Percentiles rank a stretch among this genome's conserved stretches.
These are phyloP conservation scores for Naja naja DNA, from an alignment of 2,113 vertebrate genomes.

Conservation along the genomic window DNA sequence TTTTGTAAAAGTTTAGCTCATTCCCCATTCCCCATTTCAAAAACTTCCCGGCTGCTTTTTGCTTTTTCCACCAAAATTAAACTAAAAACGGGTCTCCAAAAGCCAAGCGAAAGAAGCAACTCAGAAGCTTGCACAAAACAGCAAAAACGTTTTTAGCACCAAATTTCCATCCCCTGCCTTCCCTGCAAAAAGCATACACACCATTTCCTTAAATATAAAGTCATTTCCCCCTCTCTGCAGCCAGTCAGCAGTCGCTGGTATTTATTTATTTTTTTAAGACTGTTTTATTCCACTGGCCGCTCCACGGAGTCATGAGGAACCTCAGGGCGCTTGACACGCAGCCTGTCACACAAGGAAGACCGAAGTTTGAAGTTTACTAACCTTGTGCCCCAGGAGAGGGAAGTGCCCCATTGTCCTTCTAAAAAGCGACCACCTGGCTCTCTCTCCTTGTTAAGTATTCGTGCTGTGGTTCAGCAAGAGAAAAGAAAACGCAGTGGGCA, in stretches of 20 bases:
- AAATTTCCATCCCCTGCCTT: neutral
- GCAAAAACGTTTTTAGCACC: neutral
- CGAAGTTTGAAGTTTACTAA: conserved; percentile 51
- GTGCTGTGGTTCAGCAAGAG: conserved; percentile 1
- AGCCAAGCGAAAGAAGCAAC: accelerated
- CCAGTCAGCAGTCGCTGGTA: neutral
- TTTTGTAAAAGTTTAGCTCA: neutral
- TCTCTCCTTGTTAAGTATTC: conserved; percentile 18
- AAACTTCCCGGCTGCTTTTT: accelerated
- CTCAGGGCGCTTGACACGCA: neutral
- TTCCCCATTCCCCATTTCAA: neutral
- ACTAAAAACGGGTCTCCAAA: accelerated
- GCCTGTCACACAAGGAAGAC: neutral
- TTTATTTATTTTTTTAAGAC: neutral
- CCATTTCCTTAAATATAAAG: neutral
- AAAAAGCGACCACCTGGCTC: neutral
- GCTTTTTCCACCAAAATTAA: neutral
- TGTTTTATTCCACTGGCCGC: neutral
- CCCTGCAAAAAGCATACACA: neutral
- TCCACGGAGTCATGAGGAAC: neutral
- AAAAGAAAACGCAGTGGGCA: neutral
- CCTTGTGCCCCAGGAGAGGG: conserved; percentile 61
- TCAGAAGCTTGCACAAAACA: neutral
- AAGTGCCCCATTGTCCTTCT: conserved; percentile 50
- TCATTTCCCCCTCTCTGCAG: neutral